Conservation (phyloP, 2,888 invertebrate species). For the Tipula vernalis region DNA sequence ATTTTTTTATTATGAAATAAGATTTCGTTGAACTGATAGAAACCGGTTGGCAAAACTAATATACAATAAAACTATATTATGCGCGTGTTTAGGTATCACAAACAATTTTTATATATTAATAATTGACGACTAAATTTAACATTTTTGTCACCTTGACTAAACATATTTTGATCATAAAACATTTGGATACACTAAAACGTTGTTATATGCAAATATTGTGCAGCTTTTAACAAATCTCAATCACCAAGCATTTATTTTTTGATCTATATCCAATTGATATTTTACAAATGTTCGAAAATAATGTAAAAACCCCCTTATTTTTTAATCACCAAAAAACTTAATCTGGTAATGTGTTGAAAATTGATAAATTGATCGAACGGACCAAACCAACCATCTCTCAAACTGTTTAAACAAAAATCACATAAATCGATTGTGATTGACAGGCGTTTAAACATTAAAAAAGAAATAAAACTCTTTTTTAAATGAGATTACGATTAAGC, state of each 20-base stretch:
- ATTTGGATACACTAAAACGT: neutral
- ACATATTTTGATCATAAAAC: neutral
- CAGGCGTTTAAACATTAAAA: neutral
- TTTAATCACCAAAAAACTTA: neutral
- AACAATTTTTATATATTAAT: neutral
- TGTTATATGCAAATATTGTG: neutral
- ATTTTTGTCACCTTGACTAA: neutral
- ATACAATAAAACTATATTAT: neutral
- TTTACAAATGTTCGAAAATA: neutral
- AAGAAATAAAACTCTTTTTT: neutral
- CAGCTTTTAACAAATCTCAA: neutral
- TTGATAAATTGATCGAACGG: neutral
- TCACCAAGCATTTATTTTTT: too few species aligned
- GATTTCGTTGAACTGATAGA: neutral
- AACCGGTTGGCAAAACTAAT: neutral
- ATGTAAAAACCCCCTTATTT: neutral
- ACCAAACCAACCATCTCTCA: neutral
- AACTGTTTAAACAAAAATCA: neutral
- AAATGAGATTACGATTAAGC: neutral
- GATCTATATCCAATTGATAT: neutral
- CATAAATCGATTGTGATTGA: neutral
- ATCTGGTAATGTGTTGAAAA: constrained; percentile 4
- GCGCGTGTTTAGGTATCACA: neutral
- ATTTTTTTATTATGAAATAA: neutral
- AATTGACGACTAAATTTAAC: neutral